Evolutionary conservation across 2,113 vertebrate species (phyloP), one percentile per base, ranked within the genome.

Genomic region (Oryzias javanicus): DNA sequence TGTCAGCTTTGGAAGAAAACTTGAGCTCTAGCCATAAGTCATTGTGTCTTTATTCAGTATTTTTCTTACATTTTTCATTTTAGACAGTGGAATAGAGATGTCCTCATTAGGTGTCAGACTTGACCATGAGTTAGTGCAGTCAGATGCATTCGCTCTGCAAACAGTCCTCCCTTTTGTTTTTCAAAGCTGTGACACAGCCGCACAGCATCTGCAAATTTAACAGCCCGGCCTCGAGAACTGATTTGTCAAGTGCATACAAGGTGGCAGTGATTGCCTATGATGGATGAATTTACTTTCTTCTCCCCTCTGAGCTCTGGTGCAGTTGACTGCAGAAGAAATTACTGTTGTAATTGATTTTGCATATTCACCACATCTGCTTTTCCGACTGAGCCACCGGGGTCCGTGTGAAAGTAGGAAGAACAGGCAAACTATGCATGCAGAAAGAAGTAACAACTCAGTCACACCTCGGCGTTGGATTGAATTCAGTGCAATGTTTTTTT

Each of bases 301-400:
- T 50, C 17, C 22, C 22, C 18, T 64, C 24, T 70, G 48, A 70
- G 48, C 55, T 2, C 20, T 19, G 19, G 45, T 49, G 48, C 57
- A 66, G 65, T 68, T 67, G 50, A 60, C 56, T 56, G 18, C 46
- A 62, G 53, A 18, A 17, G 53, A 79, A 76, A 66, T 67, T 50
- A 67, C 59, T 64, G 20, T 46, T 60, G n/a, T 70, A 73, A 76
- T 72, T 78, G 56, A 45, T 61, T 72, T 55, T 14, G 24, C 44
- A 48, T 69, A 57, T 77, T 69, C 74, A 42, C 22, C 20, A 40
- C 56, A 55, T 56, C 44, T 41, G 44, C 52, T 52, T n/a, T 72
- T 59, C 47, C 17, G 53, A 7, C n/a, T 20, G n/a, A 24, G 45
- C 49, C 40, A 15, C 60, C 49, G 12, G 22, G 59, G 40, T 65